These are phyloP conservation scores for Myrmecobius fasciatus DNA, from an alignment of 2,113 vertebrate species.

Conservation along the genomic window DNA sequence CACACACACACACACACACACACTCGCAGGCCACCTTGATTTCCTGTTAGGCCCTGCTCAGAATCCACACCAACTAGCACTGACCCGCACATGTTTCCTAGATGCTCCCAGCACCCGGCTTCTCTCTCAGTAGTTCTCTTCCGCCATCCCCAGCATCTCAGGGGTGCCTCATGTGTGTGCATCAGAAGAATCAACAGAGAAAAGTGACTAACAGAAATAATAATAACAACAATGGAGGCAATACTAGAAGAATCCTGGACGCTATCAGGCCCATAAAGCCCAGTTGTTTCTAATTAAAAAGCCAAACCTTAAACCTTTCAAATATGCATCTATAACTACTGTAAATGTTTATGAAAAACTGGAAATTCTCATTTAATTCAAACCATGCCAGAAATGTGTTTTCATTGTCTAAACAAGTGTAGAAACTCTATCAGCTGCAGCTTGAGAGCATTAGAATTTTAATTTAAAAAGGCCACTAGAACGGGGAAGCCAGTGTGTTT, in stretches of 20 bases:
- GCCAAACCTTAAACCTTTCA: slow-evolving; percentile 79
- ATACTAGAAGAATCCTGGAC: slow-evolving; percentile 60
- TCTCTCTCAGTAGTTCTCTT: neutral
- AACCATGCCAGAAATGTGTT: slow-evolving; percentile 82
- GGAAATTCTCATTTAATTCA: slow-evolving; percentile 83
- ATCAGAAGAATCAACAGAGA: slow-evolving; percentile 12
- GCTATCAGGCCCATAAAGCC: slow-evolving; percentile 65
- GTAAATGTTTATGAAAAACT: slow-evolving; percentile 83
- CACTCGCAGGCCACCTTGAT: neutral
- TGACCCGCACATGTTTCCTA: slow-evolving; percentile 7
- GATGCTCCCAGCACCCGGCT: neutral
- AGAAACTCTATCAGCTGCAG: slow-evolving; percentile 74
- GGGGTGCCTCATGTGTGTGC: neutral
- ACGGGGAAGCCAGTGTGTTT: slow-evolving; percentile 68
- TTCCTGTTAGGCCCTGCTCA: neutral
- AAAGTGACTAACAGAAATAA: slow-evolving; percentile 33
- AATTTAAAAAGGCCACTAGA: slow-evolving; percentile 61
- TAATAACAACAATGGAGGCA: slow-evolving; percentile 48
- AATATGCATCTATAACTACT: slow-evolving; percentile 81
- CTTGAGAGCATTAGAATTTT: slow-evolving; percentile 75
- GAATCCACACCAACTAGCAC: neutral
- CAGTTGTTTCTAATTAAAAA: slow-evolving; percentile 79
- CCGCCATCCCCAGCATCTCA: neutral
- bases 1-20: no score
- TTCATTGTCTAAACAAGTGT: slow-evolving; percentile 71